Conservation (phyloP, 1,140 invertebrate species). For the Nautilus pompilius region DNA sequence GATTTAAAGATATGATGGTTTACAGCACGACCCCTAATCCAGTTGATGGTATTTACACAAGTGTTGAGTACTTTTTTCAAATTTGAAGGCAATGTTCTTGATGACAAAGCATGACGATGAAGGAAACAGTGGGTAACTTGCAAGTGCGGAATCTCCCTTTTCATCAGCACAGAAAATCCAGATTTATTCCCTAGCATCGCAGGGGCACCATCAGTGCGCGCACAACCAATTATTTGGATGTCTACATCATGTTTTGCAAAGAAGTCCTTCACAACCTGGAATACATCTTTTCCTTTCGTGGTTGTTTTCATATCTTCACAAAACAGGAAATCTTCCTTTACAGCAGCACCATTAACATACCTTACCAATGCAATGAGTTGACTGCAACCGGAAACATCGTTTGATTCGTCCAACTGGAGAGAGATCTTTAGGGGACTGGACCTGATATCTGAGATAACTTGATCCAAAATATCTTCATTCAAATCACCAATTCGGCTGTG, state of each 20-base stretch:
- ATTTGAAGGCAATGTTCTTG: neutral
- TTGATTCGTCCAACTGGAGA: neutral
- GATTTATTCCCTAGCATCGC: neutral
- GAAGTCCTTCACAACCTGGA: neutral
- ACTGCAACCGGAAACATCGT: neutral
- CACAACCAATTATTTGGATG: neutral
- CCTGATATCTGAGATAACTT: slow-evolving; percentile 2
- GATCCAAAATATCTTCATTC: neutral
- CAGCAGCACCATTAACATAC: neutral
- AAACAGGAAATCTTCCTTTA: neutral
- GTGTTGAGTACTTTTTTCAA: neutral
- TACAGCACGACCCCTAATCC: neutral
- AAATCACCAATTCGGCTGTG: neutral
- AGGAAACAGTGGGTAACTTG: neutral
- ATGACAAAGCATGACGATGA: neutral
- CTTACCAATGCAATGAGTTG: slow-evolving; percentile 2
- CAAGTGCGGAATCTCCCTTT: neutral
- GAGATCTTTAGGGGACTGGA: neutral
- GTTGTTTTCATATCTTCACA: neutral
- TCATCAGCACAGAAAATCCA: neutral
- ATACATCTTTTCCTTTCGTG: slow-evolving; percentile 1
- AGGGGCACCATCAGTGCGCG: neutral
- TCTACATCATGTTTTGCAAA: neutral
- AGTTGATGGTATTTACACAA: slow-evolving; percentile 1
- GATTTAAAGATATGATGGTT: neutral